phyloP scores from a whole-genome alignment of 2,113 vertebrate species.

The Ophiodon elongatus region DNA sequence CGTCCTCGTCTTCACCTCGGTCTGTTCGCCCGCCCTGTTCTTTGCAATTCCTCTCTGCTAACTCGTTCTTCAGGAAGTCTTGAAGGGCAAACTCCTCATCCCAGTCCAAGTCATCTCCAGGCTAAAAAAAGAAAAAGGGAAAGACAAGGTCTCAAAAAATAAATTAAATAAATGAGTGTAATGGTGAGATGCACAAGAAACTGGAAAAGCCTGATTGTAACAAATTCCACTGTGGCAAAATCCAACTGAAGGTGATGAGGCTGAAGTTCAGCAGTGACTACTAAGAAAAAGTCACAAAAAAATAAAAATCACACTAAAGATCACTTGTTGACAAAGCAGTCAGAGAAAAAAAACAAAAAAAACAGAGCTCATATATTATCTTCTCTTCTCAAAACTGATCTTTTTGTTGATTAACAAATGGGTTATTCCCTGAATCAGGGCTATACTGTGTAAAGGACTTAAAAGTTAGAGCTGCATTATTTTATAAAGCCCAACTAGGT shows the following conservation, averaged over 20 bases:
- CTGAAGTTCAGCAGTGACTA: not conserved
- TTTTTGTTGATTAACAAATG: not conserved
- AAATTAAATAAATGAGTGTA: not conserved
- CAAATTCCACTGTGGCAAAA: not conserved
- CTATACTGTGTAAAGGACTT: not conserved
- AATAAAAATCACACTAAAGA: not conserved
- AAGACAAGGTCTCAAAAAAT: not conserved
- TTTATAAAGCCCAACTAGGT: not conserved
- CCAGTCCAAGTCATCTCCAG: conserved; percentile 78
- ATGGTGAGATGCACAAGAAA: not conserved
- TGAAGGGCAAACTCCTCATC: conserved; percentile 78
- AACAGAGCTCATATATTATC: not conserved
- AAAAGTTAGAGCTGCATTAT: not conserved
- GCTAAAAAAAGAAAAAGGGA: conserved; percentile 39
- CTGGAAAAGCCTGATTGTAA: not conserved
- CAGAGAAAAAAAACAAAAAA: not conserved
- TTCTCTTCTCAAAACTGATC: not conserved
- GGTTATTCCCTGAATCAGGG: not conserved
- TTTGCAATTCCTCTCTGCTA: conserved; percentile 53
- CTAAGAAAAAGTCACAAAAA: not conserved
- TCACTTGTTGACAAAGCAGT: too few species aligned
- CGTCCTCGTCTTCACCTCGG: conserved; percentile 54
- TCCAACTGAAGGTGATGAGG: not conserved
- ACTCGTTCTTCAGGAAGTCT: conserved; percentile 70
- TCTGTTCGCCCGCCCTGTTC: not conserved